Evolutionary conservation across 2,113 vertebrate genomes (phyloP).

Genomic region (Mobula hypostoma): DNA sequence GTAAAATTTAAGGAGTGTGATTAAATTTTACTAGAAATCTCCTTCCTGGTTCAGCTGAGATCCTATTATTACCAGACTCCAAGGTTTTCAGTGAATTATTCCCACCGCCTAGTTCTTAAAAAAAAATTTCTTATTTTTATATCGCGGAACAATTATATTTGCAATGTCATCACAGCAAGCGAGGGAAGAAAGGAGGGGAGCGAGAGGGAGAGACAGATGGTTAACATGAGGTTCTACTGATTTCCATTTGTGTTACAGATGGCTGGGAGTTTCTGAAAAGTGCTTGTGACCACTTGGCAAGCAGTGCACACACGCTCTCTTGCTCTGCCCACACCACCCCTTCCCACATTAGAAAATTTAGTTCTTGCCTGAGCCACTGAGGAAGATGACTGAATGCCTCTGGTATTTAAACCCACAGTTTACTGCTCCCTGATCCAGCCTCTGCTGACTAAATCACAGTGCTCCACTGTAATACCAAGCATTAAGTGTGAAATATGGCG

Average conservation of each 20-base stretch:
- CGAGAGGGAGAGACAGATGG: background rate
- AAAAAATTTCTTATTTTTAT: background rate
- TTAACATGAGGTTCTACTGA: background rate
- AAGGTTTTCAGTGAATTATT: background rate
- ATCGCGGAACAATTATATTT: background rate
- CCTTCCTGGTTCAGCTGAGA: background rate
- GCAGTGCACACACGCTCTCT: background rate
- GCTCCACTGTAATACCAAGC: background rate
- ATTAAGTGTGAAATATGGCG: background rate
- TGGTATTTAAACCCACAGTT: background rate
- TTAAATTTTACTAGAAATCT: background rate
- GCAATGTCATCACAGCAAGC: background rate
- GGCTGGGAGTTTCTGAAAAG: background rate
- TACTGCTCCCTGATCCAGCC: background rate
- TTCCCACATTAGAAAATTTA: background rate
- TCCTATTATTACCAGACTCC: background rate
- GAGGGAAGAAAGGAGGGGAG: background rate
- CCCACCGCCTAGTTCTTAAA: background rate
- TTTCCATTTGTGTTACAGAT: conserved; percentile 27
- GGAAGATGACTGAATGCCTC: background rate
- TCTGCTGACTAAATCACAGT: background rate
- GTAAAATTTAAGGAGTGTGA: background rate
- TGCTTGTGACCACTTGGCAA: conserved; percentile 1
- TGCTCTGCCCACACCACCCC: background rate
- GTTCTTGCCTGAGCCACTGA: background rate